Percentiles rank a stretch among this genome's conserved stretches.
Conservation (phyloP, 1,140 invertebrate species). For the Eubasilissa regina region DNA sequence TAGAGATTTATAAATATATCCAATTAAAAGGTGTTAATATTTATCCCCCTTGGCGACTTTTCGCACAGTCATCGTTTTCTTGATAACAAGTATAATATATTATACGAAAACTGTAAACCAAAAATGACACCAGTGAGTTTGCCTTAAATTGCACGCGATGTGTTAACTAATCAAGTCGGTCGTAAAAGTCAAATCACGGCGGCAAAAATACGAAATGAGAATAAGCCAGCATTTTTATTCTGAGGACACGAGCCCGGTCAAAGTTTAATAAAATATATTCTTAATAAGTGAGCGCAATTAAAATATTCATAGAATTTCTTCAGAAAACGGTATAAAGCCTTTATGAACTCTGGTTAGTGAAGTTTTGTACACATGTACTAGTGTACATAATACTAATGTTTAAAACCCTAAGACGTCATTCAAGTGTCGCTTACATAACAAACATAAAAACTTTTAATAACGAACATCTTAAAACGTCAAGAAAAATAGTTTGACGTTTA, state of each 20-base stretch:
- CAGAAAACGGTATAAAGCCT: too few species aligned
- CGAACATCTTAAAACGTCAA: too few species aligned
- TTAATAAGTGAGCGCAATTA: neutral
- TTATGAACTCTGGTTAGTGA: too few species aligned
- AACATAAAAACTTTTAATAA: too few species aligned
- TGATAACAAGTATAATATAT: neutral
- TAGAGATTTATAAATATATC: neutral
- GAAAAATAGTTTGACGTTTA: too few species aligned
- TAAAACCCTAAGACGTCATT: too few species aligned
- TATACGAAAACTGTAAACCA: neutral
- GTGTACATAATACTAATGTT: too few species aligned
- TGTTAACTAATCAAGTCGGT: conserved; percentile 33
- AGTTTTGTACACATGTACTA: too few species aligned
- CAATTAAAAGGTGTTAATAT: conserved; percentile 10
- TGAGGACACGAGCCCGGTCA: neutral
- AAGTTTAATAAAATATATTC: neutral
- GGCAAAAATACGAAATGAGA: conserved; percentile 15
- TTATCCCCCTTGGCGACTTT: neutral
- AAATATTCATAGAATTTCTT: too few species aligned
- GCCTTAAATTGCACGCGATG: conserved; percentile 14
- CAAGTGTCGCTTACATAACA: too few species aligned
- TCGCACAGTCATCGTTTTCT: conserved; percentile 24
- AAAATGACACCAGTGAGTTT: conserved; percentile 20
- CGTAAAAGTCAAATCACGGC: conserved; percentile 26
- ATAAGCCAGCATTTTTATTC: neutral